Conservation (phyloP, 2,113 vertebrate species). For the Macquaria australasica region DNA sequence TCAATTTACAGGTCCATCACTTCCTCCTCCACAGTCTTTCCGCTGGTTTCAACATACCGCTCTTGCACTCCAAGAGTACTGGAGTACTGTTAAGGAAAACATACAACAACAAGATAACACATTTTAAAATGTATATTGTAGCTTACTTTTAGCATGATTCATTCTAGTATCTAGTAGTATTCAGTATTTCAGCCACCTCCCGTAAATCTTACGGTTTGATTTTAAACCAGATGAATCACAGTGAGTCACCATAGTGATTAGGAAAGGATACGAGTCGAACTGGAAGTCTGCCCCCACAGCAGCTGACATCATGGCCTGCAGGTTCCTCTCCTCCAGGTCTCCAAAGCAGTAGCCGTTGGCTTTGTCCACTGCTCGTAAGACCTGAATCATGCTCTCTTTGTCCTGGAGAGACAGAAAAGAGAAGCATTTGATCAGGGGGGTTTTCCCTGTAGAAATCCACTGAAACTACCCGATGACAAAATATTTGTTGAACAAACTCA, state of each 20-base stretch:
- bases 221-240: constrained; percentile 68
- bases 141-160: neutral
- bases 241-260: constrained; percentile 63
- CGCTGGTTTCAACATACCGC: constrained; percentile 87
- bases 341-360: constrained; percentile 97
- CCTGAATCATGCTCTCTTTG: constrained; percentile 91
- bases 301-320: constrained; percentile 95
- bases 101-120: neutral
- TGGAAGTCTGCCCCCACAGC: constrained; percentile 96
- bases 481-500: neutral
- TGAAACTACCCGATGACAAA: constrained; percentile 7
- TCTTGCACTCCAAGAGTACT: constrained; percentile 95
- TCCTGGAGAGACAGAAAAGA: constrained; percentile 83
- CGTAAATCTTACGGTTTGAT: constrained; percentile 31
- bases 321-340: constrained; percentile 90
- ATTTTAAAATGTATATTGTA: neutral
- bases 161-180: too few relatives aligned
- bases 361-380: constrained; percentile 94
- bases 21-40: constrained; percentile 90
- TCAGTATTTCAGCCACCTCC: constrained; percentile 20
- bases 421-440: constrained; percentile 20
- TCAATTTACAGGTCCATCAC: constrained; percentile 86
- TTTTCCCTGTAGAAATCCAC: constrained; percentile 2
- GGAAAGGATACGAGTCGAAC: constrained; percentile 95
- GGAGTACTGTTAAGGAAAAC: constrained; percentile 84